Percentiles rank a stretch among this genome's conserved stretches.
Evolutionary conservation across 2,113 vertebrate species (phyloP).

Genomic region (Malurus alboscapulatus): DNA sequence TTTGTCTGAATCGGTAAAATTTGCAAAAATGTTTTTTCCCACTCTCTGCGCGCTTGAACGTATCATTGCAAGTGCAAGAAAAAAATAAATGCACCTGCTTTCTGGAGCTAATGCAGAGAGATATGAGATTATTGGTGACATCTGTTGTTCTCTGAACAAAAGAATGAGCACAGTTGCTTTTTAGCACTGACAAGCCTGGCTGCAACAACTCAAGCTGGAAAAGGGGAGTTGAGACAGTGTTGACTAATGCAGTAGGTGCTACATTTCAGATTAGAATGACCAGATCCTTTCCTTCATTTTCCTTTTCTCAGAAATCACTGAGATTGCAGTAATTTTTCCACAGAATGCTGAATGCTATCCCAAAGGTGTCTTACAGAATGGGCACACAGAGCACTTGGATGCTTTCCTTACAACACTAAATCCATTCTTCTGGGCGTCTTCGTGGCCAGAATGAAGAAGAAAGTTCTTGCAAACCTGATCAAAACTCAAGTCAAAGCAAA

Average conservation of each 20-base stretch:
- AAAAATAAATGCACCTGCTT: neutral
- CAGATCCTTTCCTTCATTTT: neutral
- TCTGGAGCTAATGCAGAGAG: neutral
- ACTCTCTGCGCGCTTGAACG: neutral
- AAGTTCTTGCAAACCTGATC: neutral
- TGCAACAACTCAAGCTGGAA: neutral
- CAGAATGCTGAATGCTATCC: neutral
- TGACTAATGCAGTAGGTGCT: neutral
- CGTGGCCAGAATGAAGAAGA: neutral
- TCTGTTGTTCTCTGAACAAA: neutral
- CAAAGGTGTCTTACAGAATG: neutral
- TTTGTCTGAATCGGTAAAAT: neutral
- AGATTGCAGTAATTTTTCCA: neutral
- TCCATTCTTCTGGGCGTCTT: neutral
- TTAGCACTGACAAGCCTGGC: neutral
- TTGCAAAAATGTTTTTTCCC: neutral
- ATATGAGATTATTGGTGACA: neutral
- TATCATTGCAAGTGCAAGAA: neutral
- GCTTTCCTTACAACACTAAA: neutral
- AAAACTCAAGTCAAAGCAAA: neutral
- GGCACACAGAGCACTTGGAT: neutral
- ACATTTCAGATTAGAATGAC: neutral
- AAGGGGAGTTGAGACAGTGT: neutral
- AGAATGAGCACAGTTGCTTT: neutral
- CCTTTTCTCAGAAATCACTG: neutral